A percentile compares a stretch with the other conserved stretches of the same genome.
Conservation (phyloP, 2,888 invertebrate species). For the Eurytoma adleriae region DNA sequence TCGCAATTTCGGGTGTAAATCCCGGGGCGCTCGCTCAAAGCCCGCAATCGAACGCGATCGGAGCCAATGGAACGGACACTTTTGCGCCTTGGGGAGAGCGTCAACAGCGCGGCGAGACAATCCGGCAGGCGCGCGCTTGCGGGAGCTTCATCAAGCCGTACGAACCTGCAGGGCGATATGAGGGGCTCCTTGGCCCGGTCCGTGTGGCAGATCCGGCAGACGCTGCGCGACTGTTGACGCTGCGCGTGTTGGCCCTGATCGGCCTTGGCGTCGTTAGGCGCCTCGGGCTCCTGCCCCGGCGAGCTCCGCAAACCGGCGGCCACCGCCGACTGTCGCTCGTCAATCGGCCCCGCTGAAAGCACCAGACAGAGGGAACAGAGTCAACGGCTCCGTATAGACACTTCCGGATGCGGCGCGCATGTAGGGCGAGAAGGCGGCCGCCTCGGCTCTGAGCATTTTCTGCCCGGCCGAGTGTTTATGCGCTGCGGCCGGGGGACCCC, state of each 20-base stretch:
- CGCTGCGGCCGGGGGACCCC: too few species aligned
- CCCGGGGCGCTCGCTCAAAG: too few species aligned
- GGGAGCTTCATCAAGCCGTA: not conserved
- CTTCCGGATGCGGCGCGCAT: not conserved
- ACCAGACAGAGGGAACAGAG: not conserved
- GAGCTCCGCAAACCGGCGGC: not conserved
- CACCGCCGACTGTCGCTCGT: constrained; percentile 27
- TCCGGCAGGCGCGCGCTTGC: not conserved
- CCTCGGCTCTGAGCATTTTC: not conserved
- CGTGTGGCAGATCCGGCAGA: constrained; percentile 82
- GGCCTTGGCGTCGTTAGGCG: constrained; percentile 13
- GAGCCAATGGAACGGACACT: too few species aligned
- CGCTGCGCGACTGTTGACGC: constrained; percentile 65
- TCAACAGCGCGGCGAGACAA: too few species aligned
- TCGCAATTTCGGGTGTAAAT: too few species aligned
- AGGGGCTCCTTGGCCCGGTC: constrained; percentile 77
- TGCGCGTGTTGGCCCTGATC: constrained; percentile 57
- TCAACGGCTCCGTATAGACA: not conserved
- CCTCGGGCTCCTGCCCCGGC: not conserved
- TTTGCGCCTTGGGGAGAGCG: too few species aligned
- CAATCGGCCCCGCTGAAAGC: constrained; percentile 29
- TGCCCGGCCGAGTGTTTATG: not conserved
- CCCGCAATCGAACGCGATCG: too few species aligned
- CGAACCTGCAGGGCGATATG: constrained; percentile 79
- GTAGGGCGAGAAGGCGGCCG: not conserved